Evolutionary conservation across 2,888 invertebrate genomes (phyloP).

Genomic region (Poecilobothrus nobilitatus): DNA sequence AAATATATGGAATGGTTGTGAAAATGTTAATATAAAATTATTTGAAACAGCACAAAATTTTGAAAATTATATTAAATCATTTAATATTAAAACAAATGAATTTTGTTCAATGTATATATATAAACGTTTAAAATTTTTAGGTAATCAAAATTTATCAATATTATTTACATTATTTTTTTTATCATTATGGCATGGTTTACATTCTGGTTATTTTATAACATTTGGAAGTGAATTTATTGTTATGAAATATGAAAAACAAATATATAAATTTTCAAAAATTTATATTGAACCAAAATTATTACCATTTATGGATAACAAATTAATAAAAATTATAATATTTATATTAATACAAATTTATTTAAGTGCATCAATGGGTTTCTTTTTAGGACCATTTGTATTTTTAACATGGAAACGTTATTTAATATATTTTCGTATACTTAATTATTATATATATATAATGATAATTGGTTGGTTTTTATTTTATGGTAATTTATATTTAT

Average conservation of each 20-base stretch:
- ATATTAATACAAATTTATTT: too few relatives aligned
- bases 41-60: conserved; percentile 79
- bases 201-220: conserved; percentile 86
- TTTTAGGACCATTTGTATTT: too few relatives aligned
- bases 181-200: conserved; percentile 93
- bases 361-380: too few relatives aligned
- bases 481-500: too few relatives aligned
- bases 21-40: conserved; percentile 72
- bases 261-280: background rate
- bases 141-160: conserved; percentile 75
- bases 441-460: too few relatives aligned
- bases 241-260: conserved; percentile 74
- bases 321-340: too few relatives aligned
- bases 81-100: conserved; percentile 91
- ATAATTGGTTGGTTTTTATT: too few relatives aligned
- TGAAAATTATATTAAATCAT: conserved; percentile 79
- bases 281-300: too few relatives aligned
- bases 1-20: conserved; percentile 79
- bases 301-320: too few relatives aligned
- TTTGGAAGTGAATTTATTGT: conserved; percentile 88
- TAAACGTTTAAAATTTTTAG: conserved; percentile 84
- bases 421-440: too few relatives aligned
- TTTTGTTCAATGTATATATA: conserved; percentile 93
- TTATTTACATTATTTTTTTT: conserved; percentile 72
- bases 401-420: too few relatives aligned